A percentile compares a stretch with the other conserved stretches of the same genome.
phyloP scores from a whole-genome alignment of 2,888 invertebrate genomes.

The Esperia sulphurella region DNA sequence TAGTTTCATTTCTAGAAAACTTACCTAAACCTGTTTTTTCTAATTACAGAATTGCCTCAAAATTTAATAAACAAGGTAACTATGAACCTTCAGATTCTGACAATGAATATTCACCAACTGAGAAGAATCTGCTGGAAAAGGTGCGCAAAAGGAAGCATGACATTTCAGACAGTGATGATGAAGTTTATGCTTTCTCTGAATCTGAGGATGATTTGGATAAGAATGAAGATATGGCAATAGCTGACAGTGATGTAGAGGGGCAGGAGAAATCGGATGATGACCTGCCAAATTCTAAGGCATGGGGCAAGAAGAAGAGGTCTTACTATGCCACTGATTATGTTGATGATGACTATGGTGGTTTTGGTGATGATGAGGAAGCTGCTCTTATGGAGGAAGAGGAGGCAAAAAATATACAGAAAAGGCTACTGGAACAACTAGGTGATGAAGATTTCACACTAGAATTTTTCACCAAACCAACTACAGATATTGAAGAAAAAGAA shows the following conservation, averaged over 20 bases:
- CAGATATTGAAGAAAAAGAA: conserved; percentile 63
- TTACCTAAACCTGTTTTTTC: neutral
- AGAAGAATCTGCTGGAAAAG: conserved; percentile 81
- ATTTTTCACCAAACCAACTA: conserved; percentile 62
- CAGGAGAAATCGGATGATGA: conserved; percentile 83
- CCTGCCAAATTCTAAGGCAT: conserved; percentile 89
- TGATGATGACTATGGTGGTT: conserved; percentile 90
- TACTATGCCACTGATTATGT: conserved; percentile 94
- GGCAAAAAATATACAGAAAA: conserved; percentile 88
- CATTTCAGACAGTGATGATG: conserved; percentile 80
- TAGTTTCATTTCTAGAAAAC: too few relatives aligned
- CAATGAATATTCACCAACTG: conserved; percentile 83
- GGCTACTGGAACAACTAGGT: conserved; percentile 86
- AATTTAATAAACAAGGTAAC: conserved; percentile 68
- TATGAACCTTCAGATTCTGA: conserved; percentile 86
- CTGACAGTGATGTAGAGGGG: conserved; percentile 88
- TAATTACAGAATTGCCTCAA: conserved; percentile 58
- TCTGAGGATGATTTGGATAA: conserved; percentile 69
- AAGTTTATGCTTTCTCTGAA: conserved; percentile 81
- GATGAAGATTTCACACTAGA: conserved; percentile 87
- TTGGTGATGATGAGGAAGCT: conserved; percentile 83
- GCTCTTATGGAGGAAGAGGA: conserved; percentile 89
- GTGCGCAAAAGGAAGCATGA: conserved; percentile 74
- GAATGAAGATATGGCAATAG: conserved; percentile 69
- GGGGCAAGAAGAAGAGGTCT: conserved; percentile 89